Percentiles rank a stretch among this genome's conserved stretches.
Evolutionary conservation across 2,797 vertebrate genomes (phyloP).

Genomic region (Ciconia nigra): DNA sequence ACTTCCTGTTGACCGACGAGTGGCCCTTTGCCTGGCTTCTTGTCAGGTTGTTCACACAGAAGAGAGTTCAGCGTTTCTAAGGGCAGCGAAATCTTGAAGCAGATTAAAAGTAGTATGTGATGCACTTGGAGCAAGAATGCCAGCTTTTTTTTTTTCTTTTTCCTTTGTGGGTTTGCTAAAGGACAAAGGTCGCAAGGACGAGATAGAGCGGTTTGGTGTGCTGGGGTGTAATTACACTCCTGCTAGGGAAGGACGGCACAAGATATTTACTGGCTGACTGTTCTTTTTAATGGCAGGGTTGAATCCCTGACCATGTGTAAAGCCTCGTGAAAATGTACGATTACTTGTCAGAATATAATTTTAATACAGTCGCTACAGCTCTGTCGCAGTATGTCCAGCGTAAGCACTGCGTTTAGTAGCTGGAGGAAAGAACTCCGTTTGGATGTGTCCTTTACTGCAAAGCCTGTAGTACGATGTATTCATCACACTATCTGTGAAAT

Average conservation of each 20-base stretch:
- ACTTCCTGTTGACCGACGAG: conserved; percentile 84
- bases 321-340: conserved; percentile 6
- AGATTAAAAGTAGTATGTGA: conserved; percentile 48
- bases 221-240: conserved; percentile 3
- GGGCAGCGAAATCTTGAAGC: conserved; percentile 67
- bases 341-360: conserved; percentile 40
- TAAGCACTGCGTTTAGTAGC: not conserved
- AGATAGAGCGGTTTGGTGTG: not conserved
- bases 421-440: not conserved
- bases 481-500: not conserved
- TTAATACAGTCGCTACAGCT: not conserved
- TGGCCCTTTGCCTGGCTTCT: conserved; percentile 69
- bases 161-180: conserved; percentile 8
- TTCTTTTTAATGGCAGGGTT: not conserved
- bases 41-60: conserved; percentile 73
- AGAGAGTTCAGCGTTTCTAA: conserved; percentile 73
- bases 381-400: not conserved
- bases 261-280: not conserved
- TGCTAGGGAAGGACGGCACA: not conserved
- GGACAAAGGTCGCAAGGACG: conserved; percentile 40
- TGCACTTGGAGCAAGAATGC: not conserved
- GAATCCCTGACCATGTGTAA: not conserved
- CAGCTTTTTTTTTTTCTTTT: not conserved
- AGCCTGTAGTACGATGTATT: not conserved
- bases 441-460: not conserved